phyloP scores from a whole-genome alignment of 2,888 invertebrate genomes.

The Dioctria linearis region DNA sequence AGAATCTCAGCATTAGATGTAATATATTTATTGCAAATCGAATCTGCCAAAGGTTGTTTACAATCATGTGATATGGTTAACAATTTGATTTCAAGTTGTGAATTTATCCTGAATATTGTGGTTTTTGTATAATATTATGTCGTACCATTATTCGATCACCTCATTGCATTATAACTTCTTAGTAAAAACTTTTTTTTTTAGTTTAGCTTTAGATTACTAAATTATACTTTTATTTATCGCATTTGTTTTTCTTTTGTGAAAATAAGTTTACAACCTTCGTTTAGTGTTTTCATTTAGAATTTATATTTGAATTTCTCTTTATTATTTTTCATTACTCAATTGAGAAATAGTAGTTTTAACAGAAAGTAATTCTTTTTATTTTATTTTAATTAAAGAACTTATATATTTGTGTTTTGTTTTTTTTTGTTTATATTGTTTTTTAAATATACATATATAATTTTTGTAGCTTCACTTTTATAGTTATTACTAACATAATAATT shows the following conservation, averaged over 20 bases:
- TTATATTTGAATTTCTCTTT: conserved; percentile 48
- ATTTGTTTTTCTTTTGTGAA: conserved; percentile 40
- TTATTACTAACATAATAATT: conserved; percentile 36
- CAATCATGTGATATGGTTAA: conserved; percentile 53
- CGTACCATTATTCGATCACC: conserved; percentile 35
- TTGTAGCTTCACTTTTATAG: conserved; percentile 27
- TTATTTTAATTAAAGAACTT: conserved; percentile 49
- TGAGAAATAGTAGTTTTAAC: conserved; percentile 37
- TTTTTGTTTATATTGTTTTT: conserved; percentile 31
- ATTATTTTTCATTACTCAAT: conserved; percentile 50
- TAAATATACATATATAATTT: conserved; percentile 35
- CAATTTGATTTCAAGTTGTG: conserved; percentile 49
- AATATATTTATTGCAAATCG: conserved; percentile 53
- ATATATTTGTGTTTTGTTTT: not conserved
- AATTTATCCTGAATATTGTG: conserved; percentile 52
- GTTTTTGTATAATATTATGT: conserved; percentile 36
- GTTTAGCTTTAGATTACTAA: conserved; percentile 37
- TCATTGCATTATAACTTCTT: conserved; percentile 14
- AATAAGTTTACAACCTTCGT: conserved; percentile 57
- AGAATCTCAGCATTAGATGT: conserved; percentile 41
- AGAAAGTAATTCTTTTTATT: conserved; percentile 23
- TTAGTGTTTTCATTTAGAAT: conserved; percentile 54
- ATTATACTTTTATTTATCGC: conserved; percentile 41
- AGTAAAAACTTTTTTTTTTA: conserved; percentile 47
- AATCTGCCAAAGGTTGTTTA: conserved; percentile 52